A percentile compares a stretch with the other conserved stretches of the same genome.
Evolutionary conservation across 2,113 vertebrate species (phyloP).

Genomic region (Onychorhynchus coronatus): DNA sequence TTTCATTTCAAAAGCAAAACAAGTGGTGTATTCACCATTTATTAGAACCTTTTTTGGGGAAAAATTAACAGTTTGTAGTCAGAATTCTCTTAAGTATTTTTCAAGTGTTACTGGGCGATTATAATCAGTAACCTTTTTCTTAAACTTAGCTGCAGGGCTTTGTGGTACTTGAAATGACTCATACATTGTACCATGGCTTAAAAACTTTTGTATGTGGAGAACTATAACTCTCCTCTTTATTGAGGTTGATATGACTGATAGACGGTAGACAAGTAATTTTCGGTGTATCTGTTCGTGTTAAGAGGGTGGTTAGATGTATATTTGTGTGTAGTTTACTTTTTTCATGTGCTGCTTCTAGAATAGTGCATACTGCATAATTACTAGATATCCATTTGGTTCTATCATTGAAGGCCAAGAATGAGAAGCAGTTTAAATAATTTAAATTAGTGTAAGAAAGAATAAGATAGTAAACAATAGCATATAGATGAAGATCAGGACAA

Average conservation of each 20-base stretch:
- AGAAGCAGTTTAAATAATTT: not conserved
- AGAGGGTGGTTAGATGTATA: not conserved
- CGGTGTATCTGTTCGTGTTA: not conserved
- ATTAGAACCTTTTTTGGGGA: not conserved
- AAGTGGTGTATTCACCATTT: not conserved
- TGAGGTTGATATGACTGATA: not conserved
- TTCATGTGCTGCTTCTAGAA: not conserved
- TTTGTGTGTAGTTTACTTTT: not conserved
- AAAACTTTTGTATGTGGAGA: not conserved
- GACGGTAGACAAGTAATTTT: not conserved
- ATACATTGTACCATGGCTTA: accelerated
- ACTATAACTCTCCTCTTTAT: not conserved
- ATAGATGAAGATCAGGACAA: not conserved
- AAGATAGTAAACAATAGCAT: not conserved
- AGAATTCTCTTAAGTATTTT: not conserved
- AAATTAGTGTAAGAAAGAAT: not conserved
- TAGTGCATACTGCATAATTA: not conserved
- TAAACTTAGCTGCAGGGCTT: not conserved
- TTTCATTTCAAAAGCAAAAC: not conserved
- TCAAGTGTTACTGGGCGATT: not conserved
- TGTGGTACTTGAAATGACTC: not conserved
- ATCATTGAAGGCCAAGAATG: not conserved
- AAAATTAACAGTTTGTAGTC: not conserved
- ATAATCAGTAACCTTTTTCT: not conserved
- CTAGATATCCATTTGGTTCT: not conserved